These are phyloP conservation scores for Aproaerema taeniolella DNA, from an alignment of 2,888 invertebrate genomes.

Conservation along the genomic window DNA sequence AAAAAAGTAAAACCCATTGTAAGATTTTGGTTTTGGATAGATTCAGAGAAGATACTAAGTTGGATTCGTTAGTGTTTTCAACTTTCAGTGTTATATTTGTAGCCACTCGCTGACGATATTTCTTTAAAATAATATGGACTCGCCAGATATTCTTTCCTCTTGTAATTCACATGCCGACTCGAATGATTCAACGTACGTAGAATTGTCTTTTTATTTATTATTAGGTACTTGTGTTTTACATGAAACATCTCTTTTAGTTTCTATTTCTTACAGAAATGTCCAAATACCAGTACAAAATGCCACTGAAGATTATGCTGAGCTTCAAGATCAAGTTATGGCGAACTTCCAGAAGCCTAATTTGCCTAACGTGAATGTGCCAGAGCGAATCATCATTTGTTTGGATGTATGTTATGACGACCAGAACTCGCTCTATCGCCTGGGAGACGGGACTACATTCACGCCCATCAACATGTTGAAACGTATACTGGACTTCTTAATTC, in stretches of 20 bases:
- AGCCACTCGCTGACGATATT: too few relatives aligned
- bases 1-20: too few relatives aligned
- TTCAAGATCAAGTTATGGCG: constrained; percentile 55
- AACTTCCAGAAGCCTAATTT: constrained; percentile 65
- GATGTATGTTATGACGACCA: constrained; percentile 78
- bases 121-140: too few relatives aligned
- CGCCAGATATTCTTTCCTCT: constrained; percentile 35
- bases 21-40: too few relatives aligned
- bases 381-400: constrained; percentile 80
- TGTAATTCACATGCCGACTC: constrained; percentile 29
- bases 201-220: not conserved
- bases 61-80: too few relatives aligned
- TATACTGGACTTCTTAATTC: constrained; percentile 78
- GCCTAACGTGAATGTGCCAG: constrained; percentile 75
- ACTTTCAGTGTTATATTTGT: too few relatives aligned
- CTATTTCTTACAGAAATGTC: constrained; percentile 23
- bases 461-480: constrained; percentile 80
- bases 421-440: constrained; percentile 68
- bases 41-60: too few relatives aligned
- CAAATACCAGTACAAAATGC: constrained; percentile 3
- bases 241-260: not conserved
- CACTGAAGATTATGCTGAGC: constrained; percentile 28
- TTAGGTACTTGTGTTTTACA: not conserved
- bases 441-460: constrained; percentile 72
- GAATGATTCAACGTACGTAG: constrained; percentile 29